Percentiles rank a stretch among this genome's conserved stretches.
Evolutionary conservation across 2,888 invertebrate genomes (phyloP).

Genomic region (Aphodius sticticus): DNA sequence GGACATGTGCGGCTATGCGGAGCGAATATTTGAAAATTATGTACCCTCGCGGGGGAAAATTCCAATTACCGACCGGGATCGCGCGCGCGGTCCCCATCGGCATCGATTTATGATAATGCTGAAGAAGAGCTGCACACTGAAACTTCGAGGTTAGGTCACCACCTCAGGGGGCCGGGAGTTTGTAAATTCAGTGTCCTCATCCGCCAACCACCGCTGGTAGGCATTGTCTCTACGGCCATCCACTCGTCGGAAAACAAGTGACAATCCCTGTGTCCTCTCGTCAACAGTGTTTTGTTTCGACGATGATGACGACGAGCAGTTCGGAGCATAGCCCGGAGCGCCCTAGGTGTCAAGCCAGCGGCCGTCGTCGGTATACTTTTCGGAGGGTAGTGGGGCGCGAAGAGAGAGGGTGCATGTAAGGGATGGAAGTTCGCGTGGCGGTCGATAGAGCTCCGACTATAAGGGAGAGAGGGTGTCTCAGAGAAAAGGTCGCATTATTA

Average conservation of each 20-base stretch:
- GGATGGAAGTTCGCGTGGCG: constrained; percentile 37
- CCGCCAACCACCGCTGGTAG: neutral
- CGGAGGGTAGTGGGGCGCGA: neutral
- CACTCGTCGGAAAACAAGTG: constrained; percentile 55
- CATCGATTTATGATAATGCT: constrained; percentile 4
- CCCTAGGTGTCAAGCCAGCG: neutral
- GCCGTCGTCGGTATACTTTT: neutral
- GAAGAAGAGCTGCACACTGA: neutral
- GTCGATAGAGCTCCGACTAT: constrained; percentile 55
- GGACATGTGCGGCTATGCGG: neutral
- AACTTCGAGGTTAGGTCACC: constrained; percentile 4
- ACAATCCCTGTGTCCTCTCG: constrained; percentile 54
- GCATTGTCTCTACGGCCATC: constrained; percentile 41
- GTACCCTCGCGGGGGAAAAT: neutral
- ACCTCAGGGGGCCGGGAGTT: neutral
- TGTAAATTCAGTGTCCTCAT: neutral
- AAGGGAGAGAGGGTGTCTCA: constrained; percentile 43
- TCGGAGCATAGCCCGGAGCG: neutral
- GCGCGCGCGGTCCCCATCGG: neutral
- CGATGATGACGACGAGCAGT: constrained; percentile 39
- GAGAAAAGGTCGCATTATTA: constrained; percentile 54
- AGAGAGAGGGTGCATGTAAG: neutral
- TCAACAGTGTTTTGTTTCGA: constrained; percentile 55
- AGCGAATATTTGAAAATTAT: neutral
- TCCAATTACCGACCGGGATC: constrained; percentile 4